Percentiles rank a stretch among this genome's conserved stretches.
Conservation (phyloP, 92 coral and sea anemone genomes). For the Meandrina meandrites region DNA sequence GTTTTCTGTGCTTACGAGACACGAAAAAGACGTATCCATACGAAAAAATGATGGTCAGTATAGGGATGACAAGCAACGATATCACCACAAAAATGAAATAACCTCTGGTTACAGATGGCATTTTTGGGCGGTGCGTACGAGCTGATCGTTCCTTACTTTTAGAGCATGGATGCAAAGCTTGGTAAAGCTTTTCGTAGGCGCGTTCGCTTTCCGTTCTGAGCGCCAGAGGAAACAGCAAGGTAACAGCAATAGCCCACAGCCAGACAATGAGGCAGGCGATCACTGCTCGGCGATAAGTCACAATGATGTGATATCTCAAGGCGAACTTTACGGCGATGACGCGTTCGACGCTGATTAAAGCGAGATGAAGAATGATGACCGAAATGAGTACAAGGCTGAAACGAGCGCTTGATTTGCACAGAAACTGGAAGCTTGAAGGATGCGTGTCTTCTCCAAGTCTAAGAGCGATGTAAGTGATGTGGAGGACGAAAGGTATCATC, state of each 20-base stretch:
- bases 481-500: background rate
- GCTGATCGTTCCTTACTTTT: background rate
- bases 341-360: constrained; percentile 24
- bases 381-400: background rate
- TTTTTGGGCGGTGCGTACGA: too few species aligned
- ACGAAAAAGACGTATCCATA: background rate
- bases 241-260: constrained; percentile 3
- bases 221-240: background rate
- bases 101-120: background rate
- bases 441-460: background rate
- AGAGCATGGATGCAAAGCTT: background rate
- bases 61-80: constrained; percentile 2
- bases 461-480: background rate
- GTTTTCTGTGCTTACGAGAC: constrained; percentile 11
- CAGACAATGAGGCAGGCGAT: background rate
- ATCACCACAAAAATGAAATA: background rate
- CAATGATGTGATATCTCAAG: background rate
- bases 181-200: background rate
- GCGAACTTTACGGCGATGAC: background rate
- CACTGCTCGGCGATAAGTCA: background rate
- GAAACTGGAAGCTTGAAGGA: background rate
- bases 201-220: background rate
- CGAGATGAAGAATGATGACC: constrained; percentile 3
- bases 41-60: background rate
- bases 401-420: background rate